These are phyloP conservation scores for Papilio gigon DNA, from an alignment of 2,888 invertebrate genomes.

Conservation along the genomic window DNA sequence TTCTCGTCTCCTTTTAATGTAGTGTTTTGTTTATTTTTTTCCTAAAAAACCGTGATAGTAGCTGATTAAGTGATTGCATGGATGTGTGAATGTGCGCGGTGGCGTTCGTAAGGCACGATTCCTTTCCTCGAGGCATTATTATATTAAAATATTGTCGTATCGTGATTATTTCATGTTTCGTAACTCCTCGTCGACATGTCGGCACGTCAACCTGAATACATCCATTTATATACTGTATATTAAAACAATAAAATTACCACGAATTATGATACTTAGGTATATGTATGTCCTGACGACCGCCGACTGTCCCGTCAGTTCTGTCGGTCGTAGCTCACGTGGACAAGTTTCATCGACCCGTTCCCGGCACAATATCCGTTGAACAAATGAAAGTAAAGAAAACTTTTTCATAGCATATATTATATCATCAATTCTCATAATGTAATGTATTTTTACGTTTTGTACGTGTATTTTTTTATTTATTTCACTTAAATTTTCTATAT, in stretches of 20 bases:
- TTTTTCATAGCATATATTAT: constrained; percentile 39
- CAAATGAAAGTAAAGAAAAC: constrained; percentile 30
- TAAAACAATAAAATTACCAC: constrained; percentile 45
- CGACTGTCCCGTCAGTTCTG: no score
- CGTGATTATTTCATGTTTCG: constrained; percentile 64
- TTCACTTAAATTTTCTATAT: constrained; percentile 42
- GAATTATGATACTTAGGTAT: constrained; percentile 42
- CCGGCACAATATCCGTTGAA: constrained; percentile 13
- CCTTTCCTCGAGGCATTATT: constrained; percentile 70
- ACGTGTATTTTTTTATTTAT: constrained; percentile 39
- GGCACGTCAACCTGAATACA: constrained; percentile 59
- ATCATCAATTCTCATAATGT: constrained; percentile 46
- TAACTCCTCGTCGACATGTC: constrained; percentile 70
- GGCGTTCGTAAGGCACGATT: constrained; percentile 77
- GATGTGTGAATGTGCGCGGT: constrained; percentile 66
- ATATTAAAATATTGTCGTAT: constrained; percentile 60
- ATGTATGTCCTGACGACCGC: no score
- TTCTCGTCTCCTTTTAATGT: constrained; percentile 74
- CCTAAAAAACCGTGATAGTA: constrained; percentile 82
- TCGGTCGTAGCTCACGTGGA: constrained; percentile 34
- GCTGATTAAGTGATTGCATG: constrained; percentile 76
- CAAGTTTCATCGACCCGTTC: constrained; percentile 4
- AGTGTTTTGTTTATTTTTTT: constrained; percentile 69
- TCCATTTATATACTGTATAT: constrained; percentile 64
- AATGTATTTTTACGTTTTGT: constrained; percentile 41